phyloP scores from a whole-genome alignment of 2,113 vertebrate species.

The Pleuronectes platessa region DNA sequence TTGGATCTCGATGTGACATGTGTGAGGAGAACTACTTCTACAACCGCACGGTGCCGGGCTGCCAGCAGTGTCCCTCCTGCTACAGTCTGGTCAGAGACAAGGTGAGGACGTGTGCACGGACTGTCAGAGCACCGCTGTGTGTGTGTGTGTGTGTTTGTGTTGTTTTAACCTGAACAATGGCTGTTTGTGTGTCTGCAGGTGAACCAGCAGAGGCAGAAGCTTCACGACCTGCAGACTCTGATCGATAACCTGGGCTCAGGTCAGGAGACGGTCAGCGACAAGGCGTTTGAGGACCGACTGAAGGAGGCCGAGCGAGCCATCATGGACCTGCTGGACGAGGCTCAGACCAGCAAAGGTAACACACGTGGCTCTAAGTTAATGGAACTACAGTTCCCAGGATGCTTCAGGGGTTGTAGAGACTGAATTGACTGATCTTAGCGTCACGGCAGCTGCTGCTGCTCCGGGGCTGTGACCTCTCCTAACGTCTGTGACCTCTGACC shows the following conservation, averaged over 20 bases:
- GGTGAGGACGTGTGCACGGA: constrained; percentile 73
- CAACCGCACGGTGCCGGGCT: constrained; percentile 92
- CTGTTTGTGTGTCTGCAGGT: constrained; percentile 79
- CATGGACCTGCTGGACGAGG: constrained; percentile 88
- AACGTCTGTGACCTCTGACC: constrained; percentile 13
- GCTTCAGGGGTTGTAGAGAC: background rate
- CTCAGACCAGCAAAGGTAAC: constrained; percentile 91
- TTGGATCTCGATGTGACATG: constrained; percentile 94
- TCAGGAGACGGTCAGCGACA: constrained; percentile 87
- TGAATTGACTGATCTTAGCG: background rate
- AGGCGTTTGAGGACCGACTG: constrained; percentile 93
- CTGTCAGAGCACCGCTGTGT: background rate
- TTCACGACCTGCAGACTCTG: constrained; percentile 91
- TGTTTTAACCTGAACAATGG: background rate
- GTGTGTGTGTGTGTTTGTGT: background rate
- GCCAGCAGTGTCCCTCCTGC: constrained; percentile 96
- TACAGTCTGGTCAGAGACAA: constrained; percentile 95
- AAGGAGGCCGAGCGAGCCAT: constrained; percentile 92
- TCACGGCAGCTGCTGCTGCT: too few species aligned
- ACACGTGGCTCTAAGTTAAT: too few species aligned
- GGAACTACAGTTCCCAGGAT: background rate
- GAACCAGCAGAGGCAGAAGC: constrained; percentile 90
- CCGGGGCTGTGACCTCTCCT: background rate
- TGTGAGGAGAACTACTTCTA: constrained; percentile 99
- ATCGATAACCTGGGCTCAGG: constrained; percentile 90